Conservation (phyloP, 2,888 invertebrate species). For the Acleris holmiana region DNA sequence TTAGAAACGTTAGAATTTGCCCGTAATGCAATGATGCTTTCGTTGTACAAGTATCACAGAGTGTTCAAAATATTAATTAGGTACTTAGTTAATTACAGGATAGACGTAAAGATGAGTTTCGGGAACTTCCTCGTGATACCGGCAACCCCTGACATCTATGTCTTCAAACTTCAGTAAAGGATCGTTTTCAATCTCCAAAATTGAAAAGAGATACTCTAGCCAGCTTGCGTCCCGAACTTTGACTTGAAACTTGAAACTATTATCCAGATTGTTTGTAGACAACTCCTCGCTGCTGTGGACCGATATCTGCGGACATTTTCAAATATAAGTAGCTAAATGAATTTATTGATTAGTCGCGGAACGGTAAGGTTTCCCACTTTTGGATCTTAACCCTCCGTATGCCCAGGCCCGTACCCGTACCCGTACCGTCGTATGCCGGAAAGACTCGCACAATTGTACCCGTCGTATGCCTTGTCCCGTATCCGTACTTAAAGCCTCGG, state of each 20-base stretch:
- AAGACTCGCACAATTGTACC: too few relatives aligned
- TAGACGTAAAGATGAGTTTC: conserved; percentile 53
- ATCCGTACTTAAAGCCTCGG: too few relatives aligned
- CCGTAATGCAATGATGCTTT: too few relatives aligned
- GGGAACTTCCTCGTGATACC: conserved; percentile 82
- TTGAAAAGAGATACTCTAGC: conserved; percentile 56
- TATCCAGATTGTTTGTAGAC: conserved; percentile 57
- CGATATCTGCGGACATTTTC: conserved; percentile 51
- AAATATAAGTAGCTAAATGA: not conserved
- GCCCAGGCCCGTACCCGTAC: too few relatives aligned
- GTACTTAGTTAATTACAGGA: conserved; percentile 48
- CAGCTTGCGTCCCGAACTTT: conserved; percentile 43
- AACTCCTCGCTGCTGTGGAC: conserved; percentile 67
- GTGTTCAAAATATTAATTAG: not conserved
- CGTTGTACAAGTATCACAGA: too few relatives aligned
- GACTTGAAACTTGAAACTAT: conserved; percentile 53
- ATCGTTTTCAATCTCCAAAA: conserved; percentile 73
- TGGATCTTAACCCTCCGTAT: too few relatives aligned
- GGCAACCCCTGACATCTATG: conserved; percentile 81
- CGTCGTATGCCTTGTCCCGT: too few relatives aligned
- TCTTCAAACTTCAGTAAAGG: conserved; percentile 62
- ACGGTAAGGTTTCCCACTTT: too few relatives aligned
- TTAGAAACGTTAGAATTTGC: too few relatives aligned
- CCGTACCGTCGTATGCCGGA: too few relatives aligned
- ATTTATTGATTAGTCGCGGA: too few relatives aligned